These are phyloP conservation scores for Myotis findleyi DNA, from an alignment of 2,797 vertebrate genomes.

Conservation along the genomic window DNA sequence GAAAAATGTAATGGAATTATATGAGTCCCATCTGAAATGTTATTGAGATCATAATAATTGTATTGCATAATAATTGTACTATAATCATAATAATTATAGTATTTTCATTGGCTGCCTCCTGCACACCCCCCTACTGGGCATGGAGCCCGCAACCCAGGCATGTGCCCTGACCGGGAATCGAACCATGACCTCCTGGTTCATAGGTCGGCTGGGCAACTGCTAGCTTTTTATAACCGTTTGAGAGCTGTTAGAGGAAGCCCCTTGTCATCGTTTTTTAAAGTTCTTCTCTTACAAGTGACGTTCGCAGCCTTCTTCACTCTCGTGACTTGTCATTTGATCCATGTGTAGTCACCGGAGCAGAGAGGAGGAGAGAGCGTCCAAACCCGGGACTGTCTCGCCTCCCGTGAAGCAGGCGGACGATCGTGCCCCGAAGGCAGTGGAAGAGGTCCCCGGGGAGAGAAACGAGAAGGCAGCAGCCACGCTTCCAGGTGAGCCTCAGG, in stretches of 20 bases:
- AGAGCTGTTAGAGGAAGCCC: not conserved
- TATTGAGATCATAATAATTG: not conserved
- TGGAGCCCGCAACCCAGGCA: too few relatives aligned
- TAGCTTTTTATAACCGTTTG: not conserved
- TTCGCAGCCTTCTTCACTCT: not conserved
- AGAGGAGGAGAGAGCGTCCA: conserved; percentile 94
- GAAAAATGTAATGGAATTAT: not conserved
- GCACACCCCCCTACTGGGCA: too few relatives aligned
- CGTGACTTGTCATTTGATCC: conserved; percentile 46
- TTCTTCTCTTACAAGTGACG: not conserved
- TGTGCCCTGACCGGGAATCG: too few relatives aligned
- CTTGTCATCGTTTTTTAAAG: not conserved
- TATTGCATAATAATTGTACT: not conserved
- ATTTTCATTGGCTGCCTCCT: too few relatives aligned
- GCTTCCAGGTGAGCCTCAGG: conserved; percentile 92
- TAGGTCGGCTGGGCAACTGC: not conserved
- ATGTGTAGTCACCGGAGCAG: conserved; percentile 93
- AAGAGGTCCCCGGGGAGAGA: conserved; percentile 89
- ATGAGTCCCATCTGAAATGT: not conserved
- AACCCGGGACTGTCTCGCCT: conserved; percentile 93
- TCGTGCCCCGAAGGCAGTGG: conserved; percentile 89
- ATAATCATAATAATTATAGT: too few relatives aligned
- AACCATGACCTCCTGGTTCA: too few relatives aligned
- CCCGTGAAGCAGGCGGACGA: conserved; percentile 94
- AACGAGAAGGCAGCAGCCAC: conserved; percentile 93